Base-by-base conservation (phyloP, 2,888 invertebrate genomes). In the Kuschelorhynchus macadamiae region DNA sequence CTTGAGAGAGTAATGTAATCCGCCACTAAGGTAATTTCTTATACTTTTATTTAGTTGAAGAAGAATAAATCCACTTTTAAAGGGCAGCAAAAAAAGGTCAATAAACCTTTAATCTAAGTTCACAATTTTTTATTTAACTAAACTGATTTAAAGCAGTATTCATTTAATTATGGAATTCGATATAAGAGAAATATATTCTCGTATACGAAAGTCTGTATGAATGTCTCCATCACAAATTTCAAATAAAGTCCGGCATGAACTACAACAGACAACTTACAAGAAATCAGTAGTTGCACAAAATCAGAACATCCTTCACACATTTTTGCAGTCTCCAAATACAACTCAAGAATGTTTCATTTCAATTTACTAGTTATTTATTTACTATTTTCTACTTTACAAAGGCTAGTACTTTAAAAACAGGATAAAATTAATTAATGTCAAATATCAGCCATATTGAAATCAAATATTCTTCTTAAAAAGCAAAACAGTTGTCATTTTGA, bases 231-330 rank as follows among this genome's bases (percentile, higher is more conserved):
- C 14, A 41, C 41, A 41, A 41, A 12, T 9, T 41, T 47, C 12
- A 18, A 44, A 56, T 44, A 33, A 11, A 39, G 20, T 41, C 32
- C 50, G 50, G 56, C 42, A 21, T n/a, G n/a, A n/a, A 46, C 47
- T 56, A 21, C 47, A 55, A 50, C 16, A 14, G 16, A 9, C 25
- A 76, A 82, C 92, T 91, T 89, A 93, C 92, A 92, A 80, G 90
- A 89, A 82, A 94, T 90, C 85, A 96, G 90, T 85, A 96, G 91
- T 87, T 94, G 93, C 86, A 94, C 90, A 88, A 96, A 93, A 86
- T 96, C 95, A 83, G 93, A 91, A 88, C 96, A 96, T 87, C 93
- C 92, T 91, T 96, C 96, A 91, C 96, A 96, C 94, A 94, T 93
- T 83, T 82, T 86, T 49, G 14, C 25, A 46, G 36, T 25, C 4